These are phyloP conservation scores for Pseudochirops cupreus DNA, from an alignment of 2,797 vertebrate species.

Conservation along the genomic window DNA sequence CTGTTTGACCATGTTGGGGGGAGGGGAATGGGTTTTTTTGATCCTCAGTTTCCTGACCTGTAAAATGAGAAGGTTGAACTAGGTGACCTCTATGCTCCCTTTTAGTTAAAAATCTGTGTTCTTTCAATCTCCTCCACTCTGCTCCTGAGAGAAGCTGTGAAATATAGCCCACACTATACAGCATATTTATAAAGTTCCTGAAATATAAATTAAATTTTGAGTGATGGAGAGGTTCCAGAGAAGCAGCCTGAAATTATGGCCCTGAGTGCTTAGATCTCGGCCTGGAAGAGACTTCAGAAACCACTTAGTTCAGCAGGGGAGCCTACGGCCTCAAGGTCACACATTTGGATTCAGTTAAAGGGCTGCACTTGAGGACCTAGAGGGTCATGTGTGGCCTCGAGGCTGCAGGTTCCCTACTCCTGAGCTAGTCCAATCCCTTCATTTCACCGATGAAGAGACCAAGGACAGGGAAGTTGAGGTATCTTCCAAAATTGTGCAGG, in stretches of 20 bases:
- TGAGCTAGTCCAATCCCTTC: neutral
- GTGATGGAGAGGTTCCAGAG: neutral
- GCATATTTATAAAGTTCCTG: neutral
- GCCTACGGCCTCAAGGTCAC: too few species aligned
- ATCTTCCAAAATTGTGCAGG: neutral
- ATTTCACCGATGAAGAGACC: neutral
- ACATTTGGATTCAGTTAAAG: too few species aligned
- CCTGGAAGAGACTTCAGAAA: neutral
- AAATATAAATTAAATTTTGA: neutral
- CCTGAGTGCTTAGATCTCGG: too few species aligned
- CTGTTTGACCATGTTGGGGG: neutral
- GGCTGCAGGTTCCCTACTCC: too few species aligned
- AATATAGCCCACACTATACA: neutral
- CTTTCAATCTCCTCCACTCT: neutral
- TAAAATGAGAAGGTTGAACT: neutral
- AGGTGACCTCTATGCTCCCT: neutral
- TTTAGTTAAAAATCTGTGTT: neutral
- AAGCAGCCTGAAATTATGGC: neutral
- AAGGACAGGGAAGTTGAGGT: neutral
- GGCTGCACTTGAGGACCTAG: too few species aligned
- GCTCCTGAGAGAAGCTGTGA: neutral
- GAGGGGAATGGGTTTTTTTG: neutral
- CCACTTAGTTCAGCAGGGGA: neutral
- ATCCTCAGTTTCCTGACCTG: neutral
- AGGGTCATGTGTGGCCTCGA: too few species aligned